Evolutionary conservation across 1,140 invertebrate species (phyloP), one percentile per base, ranked within the genome.

Genomic region (Apocrypta bakeri): DNA sequence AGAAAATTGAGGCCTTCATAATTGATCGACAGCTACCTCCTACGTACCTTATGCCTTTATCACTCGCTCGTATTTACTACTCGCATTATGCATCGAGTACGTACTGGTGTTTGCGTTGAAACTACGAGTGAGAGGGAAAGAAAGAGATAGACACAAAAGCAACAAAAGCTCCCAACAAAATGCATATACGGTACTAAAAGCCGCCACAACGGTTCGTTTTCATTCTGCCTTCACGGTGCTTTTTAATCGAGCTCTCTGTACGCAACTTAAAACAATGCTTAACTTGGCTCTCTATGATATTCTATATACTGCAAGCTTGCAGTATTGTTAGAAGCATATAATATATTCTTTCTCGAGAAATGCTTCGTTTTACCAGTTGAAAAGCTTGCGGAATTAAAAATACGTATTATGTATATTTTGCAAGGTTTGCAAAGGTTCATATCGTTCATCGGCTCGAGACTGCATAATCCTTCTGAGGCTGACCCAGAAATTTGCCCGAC

Each of bases 1-100:
- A n/a, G 21, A 40, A 72, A 72, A 42, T 72, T 40, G 69, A 72
- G 37, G 69, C 69, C 42, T 40, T 42, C 69, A 72, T 72, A 72
- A 72, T 40, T 40, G 69, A 72, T 72, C 33, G 69, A 12, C 37
- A 40, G 31, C 69, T 42, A 21, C n/a, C 33, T 72, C 69, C 69
- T 42, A 72, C 29, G 68, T 31, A 11, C 68, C 25, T 71, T 37
- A 25, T 31, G 17, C 68, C 25, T 71, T 37, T n/a, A 71, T 71
- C 37, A 71, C 25, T 21, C 31, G 21, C 37, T 37, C n/a, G 21
- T 37, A 21, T 37, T 37, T 40, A 27, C 66, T 29, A 68, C 24
- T 64, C 25, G 63, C 66, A 31, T 29, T 68, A 69, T 29, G 12
- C 12, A 14, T 17, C 66, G 14, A 69, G 29, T 31, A 4, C 14